Base-by-base conservation (phyloP, 23 tunicate genomes). In the Aplidium turbinatum region DNA sequence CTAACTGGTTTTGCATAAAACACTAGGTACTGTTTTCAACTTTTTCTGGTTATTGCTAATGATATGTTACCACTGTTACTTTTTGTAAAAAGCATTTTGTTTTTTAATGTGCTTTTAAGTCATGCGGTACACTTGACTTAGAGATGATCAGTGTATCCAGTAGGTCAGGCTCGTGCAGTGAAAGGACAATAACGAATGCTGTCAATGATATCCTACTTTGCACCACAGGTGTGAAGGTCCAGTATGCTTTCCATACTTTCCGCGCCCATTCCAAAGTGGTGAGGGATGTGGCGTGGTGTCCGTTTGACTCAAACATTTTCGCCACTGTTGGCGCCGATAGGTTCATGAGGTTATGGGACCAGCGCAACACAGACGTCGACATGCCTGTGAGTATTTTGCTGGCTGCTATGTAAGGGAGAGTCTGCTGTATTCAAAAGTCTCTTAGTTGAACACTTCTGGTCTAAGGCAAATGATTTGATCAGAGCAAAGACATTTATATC, bases 251-350 rank as follows among this genome's bases (percentile, higher is more conserved):
- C 70, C 74, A 54, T 38, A 57, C 83, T 16, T 89, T 82, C 69
- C 83, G 79, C 11, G 96, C 79, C 38, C 96, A 89, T 55, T 35
- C 38, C 35, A 82, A 89, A 40, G 72, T 81, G 5, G 85, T 82
- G 1, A 35, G 68, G 36, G 84, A 81, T 26, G 52, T 89, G 42
- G 70, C 26, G 4, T 82, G 72, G 80, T 82, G 96, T 83, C 96
- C 96, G 42, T 89, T 76, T 55, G 81, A 82, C 48, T 33, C 79
- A 0, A 32, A 81, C 35, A 30, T 75, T 9, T 33, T 89, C 30
- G 89, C 70, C 0, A 45, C 89, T n/a, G 85, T 56, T 13, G 89
- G 89, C 19, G 63, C 64, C 3, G 96, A 89, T 47, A 28, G 82
- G 33, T 46, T 54, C 16, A 18, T 88, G 0, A 88, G 76, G 63